Conservation (phyloP, 2,113 vertebrate species). For the Oryzias woworae region DNA sequence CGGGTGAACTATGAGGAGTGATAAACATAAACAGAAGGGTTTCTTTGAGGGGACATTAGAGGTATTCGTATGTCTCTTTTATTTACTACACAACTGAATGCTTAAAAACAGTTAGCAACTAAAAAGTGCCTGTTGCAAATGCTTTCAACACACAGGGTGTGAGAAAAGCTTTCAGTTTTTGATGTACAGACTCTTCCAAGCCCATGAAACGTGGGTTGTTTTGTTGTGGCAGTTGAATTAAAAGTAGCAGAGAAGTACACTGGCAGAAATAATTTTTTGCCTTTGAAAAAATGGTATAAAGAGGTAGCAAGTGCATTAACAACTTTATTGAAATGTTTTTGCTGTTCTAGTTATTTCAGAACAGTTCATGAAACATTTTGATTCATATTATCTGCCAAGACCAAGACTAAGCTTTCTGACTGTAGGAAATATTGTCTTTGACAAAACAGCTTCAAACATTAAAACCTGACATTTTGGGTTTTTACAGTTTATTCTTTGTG, state of each 20-base stretch:
- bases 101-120: conserved; percentile 7
- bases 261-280: not conserved
- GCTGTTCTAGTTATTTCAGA: no score
- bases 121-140: not conserved
- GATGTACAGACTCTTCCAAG: not conserved
- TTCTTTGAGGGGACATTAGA: conserved; percentile 3
- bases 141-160: not conserved
- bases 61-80: not conserved
- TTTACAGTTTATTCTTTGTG: no score
- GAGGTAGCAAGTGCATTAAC: not conserved
- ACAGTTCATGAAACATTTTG: no score
- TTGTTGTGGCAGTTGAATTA: not conserved
- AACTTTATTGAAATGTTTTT: not conserved
- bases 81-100: conserved; percentile 5
- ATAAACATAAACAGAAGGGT: conserved; percentile 9
- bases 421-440: no score
- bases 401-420: no score
- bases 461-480: no score
- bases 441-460: no score
- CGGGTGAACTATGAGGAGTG: no score
- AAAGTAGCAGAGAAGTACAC: not conserved
- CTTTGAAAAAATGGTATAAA: not conserved
- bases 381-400: no score
- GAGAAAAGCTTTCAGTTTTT: not conserved
- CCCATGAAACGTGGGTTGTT: not conserved